phyloP scores from a whole-genome alignment of 1,140 invertebrate species.

The Lineus longissimus region DNA sequence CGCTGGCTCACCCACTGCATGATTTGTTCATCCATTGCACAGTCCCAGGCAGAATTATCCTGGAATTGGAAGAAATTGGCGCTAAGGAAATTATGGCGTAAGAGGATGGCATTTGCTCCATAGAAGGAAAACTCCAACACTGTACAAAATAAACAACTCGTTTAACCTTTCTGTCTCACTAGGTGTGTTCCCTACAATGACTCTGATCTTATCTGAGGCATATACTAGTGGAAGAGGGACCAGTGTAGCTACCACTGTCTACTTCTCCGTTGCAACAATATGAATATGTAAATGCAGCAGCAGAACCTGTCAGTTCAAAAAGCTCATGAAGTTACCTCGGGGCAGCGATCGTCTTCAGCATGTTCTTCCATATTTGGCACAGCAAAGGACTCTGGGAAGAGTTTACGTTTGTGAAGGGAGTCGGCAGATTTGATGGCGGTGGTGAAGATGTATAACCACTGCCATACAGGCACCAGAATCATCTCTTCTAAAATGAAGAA shows the following conservation, averaged over 20 bases:
- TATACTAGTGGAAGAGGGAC: too few relatives aligned
- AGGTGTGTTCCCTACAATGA: too few relatives aligned
- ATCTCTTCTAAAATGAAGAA: too few relatives aligned
- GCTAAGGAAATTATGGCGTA: too few relatives aligned
- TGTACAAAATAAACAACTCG: too few relatives aligned
- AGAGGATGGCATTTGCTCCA: too few relatives aligned
- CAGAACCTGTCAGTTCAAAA: background rate
- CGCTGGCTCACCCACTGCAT: slow-evolving; percentile 63
- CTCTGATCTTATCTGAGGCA: too few relatives aligned
- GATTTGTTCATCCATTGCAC: slow-evolving; percentile 63
- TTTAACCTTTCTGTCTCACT: too few relatives aligned
- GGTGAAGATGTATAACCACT: slow-evolving; percentile 62
- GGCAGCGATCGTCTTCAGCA: slow-evolving; percentile 9
- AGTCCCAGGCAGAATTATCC: slow-evolving; percentile 58
- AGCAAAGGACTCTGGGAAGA: slow-evolving; percentile 56
- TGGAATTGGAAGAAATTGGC: slow-evolving; percentile 24
- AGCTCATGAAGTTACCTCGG: background rate
- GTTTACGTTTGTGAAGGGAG: slow-evolving; percentile 56
- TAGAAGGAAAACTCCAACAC: too few relatives aligned
- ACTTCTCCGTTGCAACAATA: too few relatives aligned
- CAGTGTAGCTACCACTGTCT: too few relatives aligned
- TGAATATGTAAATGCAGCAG: too few relatives aligned
- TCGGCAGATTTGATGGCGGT: slow-evolving; percentile 59
- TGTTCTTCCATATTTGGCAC: slow-evolving; percentile 9
- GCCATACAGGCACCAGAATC: slow-evolving; percentile 59